Conservation (phyloP, 2,113 vertebrate species). For the Oenanthe melanoleuca region DNA sequence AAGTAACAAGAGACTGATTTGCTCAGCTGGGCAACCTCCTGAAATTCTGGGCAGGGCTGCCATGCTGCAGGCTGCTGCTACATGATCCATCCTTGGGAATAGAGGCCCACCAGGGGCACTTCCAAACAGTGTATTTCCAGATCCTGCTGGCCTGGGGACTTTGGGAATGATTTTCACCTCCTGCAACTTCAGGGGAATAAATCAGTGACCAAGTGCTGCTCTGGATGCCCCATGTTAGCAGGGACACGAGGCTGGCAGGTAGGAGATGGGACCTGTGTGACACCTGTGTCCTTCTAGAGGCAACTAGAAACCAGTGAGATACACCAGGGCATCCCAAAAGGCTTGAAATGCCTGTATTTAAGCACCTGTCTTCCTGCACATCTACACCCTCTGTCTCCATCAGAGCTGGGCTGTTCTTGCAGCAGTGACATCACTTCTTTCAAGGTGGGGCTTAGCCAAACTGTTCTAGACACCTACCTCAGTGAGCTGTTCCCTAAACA, state of each 20-base stretch:
- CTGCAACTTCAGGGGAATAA: background rate
- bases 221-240: background rate
- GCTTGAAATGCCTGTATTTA: background rate
- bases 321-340: background rate
- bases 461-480: background rate
- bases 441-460: background rate
- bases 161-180: background rate
- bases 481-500: background rate
- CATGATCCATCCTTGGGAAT: background rate
- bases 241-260: background rate
- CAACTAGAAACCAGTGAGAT: background rate
- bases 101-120: accelerated
- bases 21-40: background rate
- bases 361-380: background rate
- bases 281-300: background rate
- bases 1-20: background rate
- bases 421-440: background rate
- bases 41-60: background rate
- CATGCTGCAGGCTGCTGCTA: background rate
- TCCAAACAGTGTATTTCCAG: background rate
- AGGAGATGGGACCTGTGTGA: background rate
- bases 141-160: background rate
- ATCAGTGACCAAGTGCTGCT: background rate
- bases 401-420: background rate
- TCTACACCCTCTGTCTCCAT: background rate